Percentiles rank a stretch among this genome's conserved stretches.
Conservation (phyloP, 2,888 invertebrate species). For the Nomada fabriciana region DNA sequence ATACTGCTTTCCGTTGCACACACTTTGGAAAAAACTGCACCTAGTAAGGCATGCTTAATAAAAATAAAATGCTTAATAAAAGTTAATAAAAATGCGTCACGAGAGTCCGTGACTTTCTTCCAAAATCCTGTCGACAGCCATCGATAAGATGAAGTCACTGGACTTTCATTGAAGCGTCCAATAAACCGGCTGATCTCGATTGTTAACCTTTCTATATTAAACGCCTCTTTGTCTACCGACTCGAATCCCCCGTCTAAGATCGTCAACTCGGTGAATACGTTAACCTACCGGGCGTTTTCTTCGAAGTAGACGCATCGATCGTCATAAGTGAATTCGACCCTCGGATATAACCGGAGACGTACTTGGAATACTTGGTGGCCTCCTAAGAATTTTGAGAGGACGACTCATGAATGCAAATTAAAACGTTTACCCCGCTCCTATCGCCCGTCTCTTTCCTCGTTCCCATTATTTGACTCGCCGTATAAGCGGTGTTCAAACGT, state of each 20-base stretch:
- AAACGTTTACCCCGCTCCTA: slow-evolving; percentile 75
- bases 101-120: background rate
- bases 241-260: slow-evolving; percentile 7
- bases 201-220: slow-evolving; percentile 22
- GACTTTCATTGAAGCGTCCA: background rate
- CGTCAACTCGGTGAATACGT: slow-evolving; percentile 36
- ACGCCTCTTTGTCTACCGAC: background rate
- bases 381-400: slow-evolving; percentile 76
- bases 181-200: background rate
- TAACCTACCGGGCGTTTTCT: slow-evolving; percentile 25
- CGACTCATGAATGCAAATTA: slow-evolving; percentile 84
- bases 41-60: no score
- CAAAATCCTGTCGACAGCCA: no score
- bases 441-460: slow-evolving; percentile 46
- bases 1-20: no score
- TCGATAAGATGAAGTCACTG: background rate
- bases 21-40: no score
- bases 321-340: slow-evolving; percentile 78
- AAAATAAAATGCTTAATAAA: no score
- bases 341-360: slow-evolving; percentile 74
- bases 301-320: slow-evolving; percentile 74
- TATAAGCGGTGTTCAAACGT: slow-evolving; percentile 60
- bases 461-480: slow-evolving; percentile 60
- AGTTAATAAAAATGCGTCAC: no score
- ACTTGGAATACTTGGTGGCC: slow-evolving; percentile 77